phyloP scores from a whole-genome alignment of 1,140 invertebrate genomes.

The Glomeris maerens region DNA sequence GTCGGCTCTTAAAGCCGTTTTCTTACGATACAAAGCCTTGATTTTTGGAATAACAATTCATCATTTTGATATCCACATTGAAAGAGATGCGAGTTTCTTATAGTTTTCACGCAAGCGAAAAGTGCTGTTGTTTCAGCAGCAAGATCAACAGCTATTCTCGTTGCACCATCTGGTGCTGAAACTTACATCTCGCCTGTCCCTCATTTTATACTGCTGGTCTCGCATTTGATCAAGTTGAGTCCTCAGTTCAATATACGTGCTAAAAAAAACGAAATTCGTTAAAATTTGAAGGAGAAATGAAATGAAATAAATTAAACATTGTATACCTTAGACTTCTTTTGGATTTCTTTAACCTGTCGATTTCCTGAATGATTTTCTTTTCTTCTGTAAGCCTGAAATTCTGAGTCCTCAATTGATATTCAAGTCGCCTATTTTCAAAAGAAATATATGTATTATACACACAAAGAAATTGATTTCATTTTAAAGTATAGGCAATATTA shows the following conservation, averaged over 20 bases:
- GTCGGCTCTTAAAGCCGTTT: not conserved
- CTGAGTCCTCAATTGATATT: slow-evolving; percentile 24
- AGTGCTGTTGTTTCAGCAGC: too few species aligned
- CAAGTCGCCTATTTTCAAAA: slow-evolving; percentile 22
- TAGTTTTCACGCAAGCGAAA: too few species aligned
- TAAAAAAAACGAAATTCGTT: slow-evolving; percentile 11
- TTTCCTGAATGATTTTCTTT: slow-evolving; percentile 30
- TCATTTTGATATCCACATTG: too few species aligned
- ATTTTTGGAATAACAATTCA: too few species aligned
- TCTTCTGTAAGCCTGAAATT: slow-evolving; percentile 29
- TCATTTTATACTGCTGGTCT: not conserved
- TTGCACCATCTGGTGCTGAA: too few species aligned
- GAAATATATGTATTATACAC: too few species aligned
- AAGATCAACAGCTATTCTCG: too few species aligned
- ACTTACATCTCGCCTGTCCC: not conserved
- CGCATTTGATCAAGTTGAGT: not conserved
- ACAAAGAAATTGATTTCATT: too few species aligned
- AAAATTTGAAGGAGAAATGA: not conserved
- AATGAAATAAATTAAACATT: not conserved
- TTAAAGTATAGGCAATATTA: too few species aligned
- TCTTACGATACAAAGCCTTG: not conserved
- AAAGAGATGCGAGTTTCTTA: too few species aligned
- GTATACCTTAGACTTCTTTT: slow-evolving; percentile 26
- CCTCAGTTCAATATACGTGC: not conserved
- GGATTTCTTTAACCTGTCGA: slow-evolving; percentile 28